A percentile compares a stretch with the other conserved stretches of the same genome.
Conservation (phyloP, 2,797 vertebrate species). For the Schizopygopsis malacanthus region DNA sequence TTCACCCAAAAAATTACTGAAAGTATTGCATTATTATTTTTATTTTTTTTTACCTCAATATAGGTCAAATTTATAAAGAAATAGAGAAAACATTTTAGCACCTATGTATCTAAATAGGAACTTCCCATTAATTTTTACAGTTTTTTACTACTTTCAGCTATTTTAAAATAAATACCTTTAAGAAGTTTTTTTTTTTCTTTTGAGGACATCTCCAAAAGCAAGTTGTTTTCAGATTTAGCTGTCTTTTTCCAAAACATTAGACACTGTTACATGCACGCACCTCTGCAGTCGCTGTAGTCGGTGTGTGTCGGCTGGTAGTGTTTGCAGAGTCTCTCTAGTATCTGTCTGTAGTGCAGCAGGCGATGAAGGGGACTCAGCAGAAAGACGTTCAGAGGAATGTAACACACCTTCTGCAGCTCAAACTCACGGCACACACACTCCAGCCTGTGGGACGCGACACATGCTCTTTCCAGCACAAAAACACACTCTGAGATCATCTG, state of each 20-base stretch:
- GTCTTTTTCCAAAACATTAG: constrained; percentile 54
- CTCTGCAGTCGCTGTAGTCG: constrained; percentile 95
- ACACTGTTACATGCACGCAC: not conserved
- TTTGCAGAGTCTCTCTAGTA: constrained; percentile 95
- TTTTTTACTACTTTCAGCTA: not conserved
- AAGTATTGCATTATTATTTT: too few relatives aligned
- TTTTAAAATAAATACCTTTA: not conserved
- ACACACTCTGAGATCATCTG: constrained; percentile 90
- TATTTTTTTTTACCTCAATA: not conserved
- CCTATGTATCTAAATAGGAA: not conserved
- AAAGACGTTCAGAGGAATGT: constrained; percentile 95
- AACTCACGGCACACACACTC: constrained; percentile 92
- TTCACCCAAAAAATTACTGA: too few relatives aligned
- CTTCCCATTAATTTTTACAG: not conserved
- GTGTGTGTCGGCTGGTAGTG: constrained; percentile 87
- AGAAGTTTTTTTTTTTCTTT: not conserved
- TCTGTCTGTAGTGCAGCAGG: constrained; percentile 96
- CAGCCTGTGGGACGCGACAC: constrained; percentile 83
- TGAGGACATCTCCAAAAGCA: not conserved
- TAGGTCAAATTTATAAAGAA: not conserved
- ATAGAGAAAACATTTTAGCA: not conserved
- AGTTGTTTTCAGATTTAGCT: not conserved
- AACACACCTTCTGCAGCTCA: constrained; percentile 97
- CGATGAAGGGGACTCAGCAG: constrained; percentile 94
- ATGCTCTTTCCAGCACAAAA: constrained; percentile 86